phyloP scores from a whole-genome alignment of 2,888 invertebrate species.

The Tethea ocularis region DNA sequence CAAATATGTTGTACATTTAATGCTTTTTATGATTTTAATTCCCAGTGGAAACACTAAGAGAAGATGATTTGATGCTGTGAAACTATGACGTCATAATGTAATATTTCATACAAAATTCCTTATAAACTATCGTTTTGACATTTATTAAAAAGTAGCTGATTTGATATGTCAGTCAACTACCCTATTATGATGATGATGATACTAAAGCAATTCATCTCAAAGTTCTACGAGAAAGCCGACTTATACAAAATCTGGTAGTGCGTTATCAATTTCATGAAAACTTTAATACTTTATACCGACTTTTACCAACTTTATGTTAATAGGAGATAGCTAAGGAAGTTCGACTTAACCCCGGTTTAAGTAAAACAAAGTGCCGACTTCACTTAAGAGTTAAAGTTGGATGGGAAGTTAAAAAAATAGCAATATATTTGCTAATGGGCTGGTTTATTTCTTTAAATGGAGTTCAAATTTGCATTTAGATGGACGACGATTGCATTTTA shows the following conservation, averaged over 20 bases:
- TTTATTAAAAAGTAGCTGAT: too few species aligned
- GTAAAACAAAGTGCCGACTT: slow-evolving; percentile 71
- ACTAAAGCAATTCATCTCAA: slow-evolving; percentile 52
- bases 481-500: slow-evolving; percentile 13
- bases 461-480: slow-evolving; percentile 19
- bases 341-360: slow-evolving; percentile 69
- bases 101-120: too few species aligned
- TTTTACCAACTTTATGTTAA: slow-evolving; percentile 74
- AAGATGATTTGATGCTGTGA: too few species aligned
- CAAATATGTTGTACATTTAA: too few species aligned
- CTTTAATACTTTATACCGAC: slow-evolving; percentile 66
- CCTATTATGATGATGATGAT: too few species aligned
- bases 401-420: slow-evolving; percentile 48
- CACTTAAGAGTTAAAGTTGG: slow-evolving; percentile 53
- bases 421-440: slow-evolving; percentile 54
- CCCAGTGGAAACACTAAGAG: too few species aligned
- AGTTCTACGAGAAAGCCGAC: slow-evolving; percentile 55
- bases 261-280: slow-evolving; percentile 73
- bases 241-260: slow-evolving; percentile 64
- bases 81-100: too few species aligned
- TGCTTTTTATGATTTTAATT: too few species aligned
- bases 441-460: slow-evolving; percentile 30
- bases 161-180: too few species aligned
- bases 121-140: too few species aligned
- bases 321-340: slow-evolving; percentile 64